Evolutionary conservation across 1,140 invertebrate genomes (phyloP).

Genomic region (Drosophila aff.): DNA sequence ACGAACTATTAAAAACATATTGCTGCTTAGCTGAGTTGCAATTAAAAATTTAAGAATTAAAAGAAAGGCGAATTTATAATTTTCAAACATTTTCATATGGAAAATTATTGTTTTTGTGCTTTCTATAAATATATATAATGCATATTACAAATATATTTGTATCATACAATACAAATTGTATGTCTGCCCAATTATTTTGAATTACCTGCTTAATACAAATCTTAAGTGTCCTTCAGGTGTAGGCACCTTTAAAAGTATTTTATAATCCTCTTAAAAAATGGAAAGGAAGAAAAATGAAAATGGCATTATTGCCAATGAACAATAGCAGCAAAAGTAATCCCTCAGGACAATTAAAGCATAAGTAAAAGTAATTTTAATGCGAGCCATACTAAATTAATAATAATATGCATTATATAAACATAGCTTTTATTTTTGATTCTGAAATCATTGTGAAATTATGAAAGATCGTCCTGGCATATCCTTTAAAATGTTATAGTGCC

Average conservation of each 20-base stretch:
- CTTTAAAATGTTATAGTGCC: constrained; percentile 9
- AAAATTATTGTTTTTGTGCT: background rate
- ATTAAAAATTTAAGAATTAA: background rate
- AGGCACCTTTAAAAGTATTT: background rate
- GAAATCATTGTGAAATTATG: background rate
- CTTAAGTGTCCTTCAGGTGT: background rate
- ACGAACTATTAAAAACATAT: background rate
- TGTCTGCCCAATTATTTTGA: background rate
- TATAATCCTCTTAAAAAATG: constrained; percentile 10
- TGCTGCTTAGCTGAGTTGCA: background rate
- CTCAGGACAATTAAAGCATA: background rate
- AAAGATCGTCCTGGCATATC: background rate
- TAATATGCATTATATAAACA: background rate
- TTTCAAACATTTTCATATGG: background rate
- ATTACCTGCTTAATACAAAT: too few species aligned
- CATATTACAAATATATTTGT: background rate
- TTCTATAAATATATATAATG: background rate
- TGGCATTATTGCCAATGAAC: background rate
- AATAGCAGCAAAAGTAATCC: constrained; percentile 7
- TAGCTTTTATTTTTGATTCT: constrained; percentile 54
- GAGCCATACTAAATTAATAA: too few species aligned
- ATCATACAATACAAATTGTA: too few species aligned
- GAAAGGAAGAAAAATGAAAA: background rate
- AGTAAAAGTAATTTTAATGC: background rate
- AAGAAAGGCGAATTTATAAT: background rate